A percentile compares a stretch with the other conserved stretches of the same genome.
phyloP scores from a whole-genome alignment of 2,888 invertebrate species.

The Lutraria lutraria region DNA sequence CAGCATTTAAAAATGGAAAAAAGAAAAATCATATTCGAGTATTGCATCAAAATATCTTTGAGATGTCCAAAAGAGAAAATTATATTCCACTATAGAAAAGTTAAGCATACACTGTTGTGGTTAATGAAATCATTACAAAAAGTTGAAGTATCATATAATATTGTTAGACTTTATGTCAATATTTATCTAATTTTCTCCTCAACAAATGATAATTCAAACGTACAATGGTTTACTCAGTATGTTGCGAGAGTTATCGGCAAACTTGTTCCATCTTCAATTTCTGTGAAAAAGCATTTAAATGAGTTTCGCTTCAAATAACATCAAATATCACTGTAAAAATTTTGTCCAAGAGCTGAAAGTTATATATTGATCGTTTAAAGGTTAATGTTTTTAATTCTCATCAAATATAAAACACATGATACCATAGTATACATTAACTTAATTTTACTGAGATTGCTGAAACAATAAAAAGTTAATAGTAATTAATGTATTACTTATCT shows the following conservation, averaged over 20 bases:
- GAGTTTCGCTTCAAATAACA: too few relatives aligned
- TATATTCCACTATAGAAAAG: neutral
- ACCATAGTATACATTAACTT: too few relatives aligned
- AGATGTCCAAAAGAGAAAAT: neutral
- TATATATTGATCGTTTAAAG: too few relatives aligned
- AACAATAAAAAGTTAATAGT: too few relatives aligned
- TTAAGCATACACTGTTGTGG: neutral
- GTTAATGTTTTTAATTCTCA: too few relatives aligned
- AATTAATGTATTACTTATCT: too few relatives aligned
- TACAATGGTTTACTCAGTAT: neutral
- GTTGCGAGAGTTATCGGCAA: neutral
- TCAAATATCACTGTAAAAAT: too few relatives aligned
- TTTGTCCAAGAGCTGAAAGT: too few relatives aligned
- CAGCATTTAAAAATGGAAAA: neutral
- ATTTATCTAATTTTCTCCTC: conserved; percentile 24
- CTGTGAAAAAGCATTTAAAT: too few relatives aligned
- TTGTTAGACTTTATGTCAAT: conserved; percentile 20
- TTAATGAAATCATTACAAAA: neutral
- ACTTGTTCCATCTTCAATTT: too few relatives aligned
- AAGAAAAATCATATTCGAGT: conserved; percentile 14
- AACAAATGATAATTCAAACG: neutral
- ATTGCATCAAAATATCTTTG: conserved; percentile 26
- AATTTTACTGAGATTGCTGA: too few relatives aligned
- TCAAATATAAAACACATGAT: too few relatives aligned
- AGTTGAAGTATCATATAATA: neutral